Evolutionary conservation across 2,113 vertebrate species (phyloP).

Genomic region (Notothenia rossii): DNA sequence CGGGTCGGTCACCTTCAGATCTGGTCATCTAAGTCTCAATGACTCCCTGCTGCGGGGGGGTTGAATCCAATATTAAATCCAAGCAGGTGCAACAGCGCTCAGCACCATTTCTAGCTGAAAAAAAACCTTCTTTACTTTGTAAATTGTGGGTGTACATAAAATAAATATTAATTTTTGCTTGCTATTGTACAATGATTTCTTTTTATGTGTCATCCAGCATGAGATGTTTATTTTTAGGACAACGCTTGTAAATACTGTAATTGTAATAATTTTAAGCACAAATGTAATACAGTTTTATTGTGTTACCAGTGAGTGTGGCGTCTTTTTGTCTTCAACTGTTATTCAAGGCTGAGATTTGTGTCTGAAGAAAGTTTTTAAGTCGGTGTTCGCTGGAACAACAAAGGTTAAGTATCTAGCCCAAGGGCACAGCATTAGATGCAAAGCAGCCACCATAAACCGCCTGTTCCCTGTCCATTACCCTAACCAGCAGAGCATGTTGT

Average conservation of each 20-base stretch:
- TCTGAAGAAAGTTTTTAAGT: constrained; percentile 22
- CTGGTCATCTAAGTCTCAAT: not conserved
- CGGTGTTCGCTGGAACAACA: constrained; percentile 65
- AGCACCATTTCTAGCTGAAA: constrained; percentile 33
- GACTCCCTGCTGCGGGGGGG: not conserved
- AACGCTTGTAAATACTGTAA: constrained; percentile 95
- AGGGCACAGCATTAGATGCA: constrained; percentile 66
- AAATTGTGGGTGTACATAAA: constrained; percentile 81
- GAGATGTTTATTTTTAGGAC: constrained; percentile 98
- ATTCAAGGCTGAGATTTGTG: not conserved
- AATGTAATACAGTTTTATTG: constrained; percentile 99
- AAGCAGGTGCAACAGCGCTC: constrained; percentile 1
- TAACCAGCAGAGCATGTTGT: constrained; percentile 73
- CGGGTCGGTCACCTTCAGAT: constrained; percentile 19
- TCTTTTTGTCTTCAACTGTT: constrained; percentile 64
- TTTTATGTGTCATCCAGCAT: constrained; percentile 93
- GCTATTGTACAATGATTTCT: constrained; percentile 83
- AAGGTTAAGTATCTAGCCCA: constrained; percentile 69
- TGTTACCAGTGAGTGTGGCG: constrained; percentile 88
- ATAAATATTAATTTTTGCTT: constrained; percentile 84
- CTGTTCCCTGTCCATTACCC: constrained; percentile 71
- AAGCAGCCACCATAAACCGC: constrained; percentile 53
- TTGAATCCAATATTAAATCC: not conserved
- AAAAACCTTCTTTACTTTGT: constrained; percentile 68
- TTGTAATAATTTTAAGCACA: constrained; percentile 98